Evolutionary conservation across 2,113 vertebrate species (phyloP), one percentile per base, ranked within the genome.

Genomic region (Haemorhous mexicanus): DNA sequence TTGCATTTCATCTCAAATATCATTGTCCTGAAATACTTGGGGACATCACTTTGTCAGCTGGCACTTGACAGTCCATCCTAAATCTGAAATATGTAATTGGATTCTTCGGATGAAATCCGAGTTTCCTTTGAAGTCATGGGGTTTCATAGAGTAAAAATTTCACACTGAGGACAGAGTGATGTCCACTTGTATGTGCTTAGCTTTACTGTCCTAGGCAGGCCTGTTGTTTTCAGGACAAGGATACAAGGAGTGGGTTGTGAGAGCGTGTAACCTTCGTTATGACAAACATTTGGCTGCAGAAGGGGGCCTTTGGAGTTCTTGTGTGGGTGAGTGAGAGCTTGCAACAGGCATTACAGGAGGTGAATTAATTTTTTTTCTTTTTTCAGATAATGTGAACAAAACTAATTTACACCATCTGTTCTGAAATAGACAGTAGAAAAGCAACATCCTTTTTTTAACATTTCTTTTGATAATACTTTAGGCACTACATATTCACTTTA

Each of bases 1-100:
- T 93, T 94, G 88, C 89, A 50, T 89, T 90, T 92, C 79, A 92
- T 74, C 69, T 94, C 44, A 9, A 20, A 79, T 92, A 56, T 84
- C 32, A 5, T 87, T 90, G 58, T 93, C 89, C 90, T 93, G 92
- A 95, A 96, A 92, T 95, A 94, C 84, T 77, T 89, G 73, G 62
- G 84, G 66, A 81, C 93, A 89, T 87, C 56, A 95, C 49, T 84
- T 87, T 93, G 93, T 96, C 88, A 95, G 93, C 92, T 96, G 96
- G 93, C 86, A 62, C 76, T 92, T 89, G 83, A 82, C 80, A 89
- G 68, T 59, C 85, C 73, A 32, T 89, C 86, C 93, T 94, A 92
- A 93, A 95, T 92, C 84, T 92, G 95, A 94, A 94, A 93, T 78
- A 62, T 0, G 74, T 95, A 93, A 92, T 94, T 81, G 85, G 92